Percentiles rank a stretch among this genome's conserved stretches.
These are phyloP conservation scores for Hippoglossus stenolepis DNA, from an alignment of 2,113 vertebrate species.

Conservation along the genomic window DNA sequence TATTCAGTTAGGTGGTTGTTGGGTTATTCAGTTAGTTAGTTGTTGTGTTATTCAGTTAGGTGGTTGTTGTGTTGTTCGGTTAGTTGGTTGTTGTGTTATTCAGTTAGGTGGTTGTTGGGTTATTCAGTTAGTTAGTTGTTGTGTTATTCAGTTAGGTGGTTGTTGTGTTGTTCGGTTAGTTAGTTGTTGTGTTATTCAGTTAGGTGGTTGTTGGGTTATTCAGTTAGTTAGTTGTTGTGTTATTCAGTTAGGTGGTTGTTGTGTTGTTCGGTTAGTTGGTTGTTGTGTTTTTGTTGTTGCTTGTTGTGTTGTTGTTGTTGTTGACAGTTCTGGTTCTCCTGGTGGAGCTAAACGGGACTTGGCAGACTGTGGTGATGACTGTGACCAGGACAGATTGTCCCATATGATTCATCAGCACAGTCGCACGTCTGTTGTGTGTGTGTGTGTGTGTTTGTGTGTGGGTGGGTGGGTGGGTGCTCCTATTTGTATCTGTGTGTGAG, in stretches of 20 bases:
- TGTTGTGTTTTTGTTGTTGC: not conserved
- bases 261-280: not conserved
- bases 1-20: too few species aligned
- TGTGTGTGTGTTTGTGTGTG: slow-evolving; percentile 7
- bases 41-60: too few species aligned
- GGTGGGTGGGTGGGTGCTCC: slow-evolving; percentile 5
- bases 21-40: too few species aligned
- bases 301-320: slow-evolving; percentile 36
- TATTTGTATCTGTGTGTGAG: slow-evolving; percentile 1
- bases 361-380: slow-evolving; percentile 53
- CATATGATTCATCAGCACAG: slow-evolving; percentile 67
- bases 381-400: slow-evolving; percentile 67
- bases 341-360: slow-evolving; percentile 50
- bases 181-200: too few species aligned
- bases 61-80: too few species aligned
- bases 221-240: too few species aligned
- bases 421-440: slow-evolving; percentile 28
- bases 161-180: too few species aligned
- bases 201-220: too few species aligned
- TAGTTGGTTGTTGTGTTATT: too few species aligned
- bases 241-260: not conserved
- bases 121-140: too few species aligned
- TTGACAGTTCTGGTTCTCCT: slow-evolving; percentile 48
- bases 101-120: too few species aligned
- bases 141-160: too few species aligned